phyloP scores from a whole-genome alignment of 2,797 vertebrate genomes.

The Tapera naevia region DNA sequence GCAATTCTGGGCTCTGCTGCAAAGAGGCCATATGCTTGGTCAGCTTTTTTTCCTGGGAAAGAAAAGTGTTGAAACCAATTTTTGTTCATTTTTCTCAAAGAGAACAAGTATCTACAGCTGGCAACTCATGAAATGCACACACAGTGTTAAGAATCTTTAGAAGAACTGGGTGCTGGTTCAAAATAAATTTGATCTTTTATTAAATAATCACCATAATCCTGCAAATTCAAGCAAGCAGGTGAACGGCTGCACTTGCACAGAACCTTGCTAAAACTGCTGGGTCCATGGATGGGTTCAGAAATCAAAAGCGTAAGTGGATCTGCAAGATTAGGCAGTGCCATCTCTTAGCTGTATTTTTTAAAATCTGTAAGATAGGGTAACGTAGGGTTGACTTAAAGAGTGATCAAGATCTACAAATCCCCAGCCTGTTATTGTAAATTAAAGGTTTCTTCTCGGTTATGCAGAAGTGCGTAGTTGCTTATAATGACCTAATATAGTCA shows the following conservation, averaged over 20 bases:
- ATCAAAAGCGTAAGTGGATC: not conserved
- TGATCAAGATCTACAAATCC: not conserved
- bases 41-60: not conserved
- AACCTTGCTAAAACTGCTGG: not conserved
- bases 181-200: not conserved
- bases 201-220: not conserved
- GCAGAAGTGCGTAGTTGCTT: not conserved
- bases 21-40: constrained; percentile 8
- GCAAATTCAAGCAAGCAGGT: not conserved
- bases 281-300: not conserved
- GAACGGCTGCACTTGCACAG: not conserved
- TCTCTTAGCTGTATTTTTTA: not conserved
- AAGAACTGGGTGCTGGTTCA: not conserved
- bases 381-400: not conserved
- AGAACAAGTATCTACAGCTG: constrained; percentile 44
- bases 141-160: not conserved
- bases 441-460: not conserved
- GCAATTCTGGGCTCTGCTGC: not conserved
- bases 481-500: not conserved
- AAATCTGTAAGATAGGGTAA: not conserved
- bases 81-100: constrained; percentile 34
- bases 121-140: not conserved
- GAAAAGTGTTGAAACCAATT: not conserved
- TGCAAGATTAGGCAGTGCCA: not conserved
- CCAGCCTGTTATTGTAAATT: not conserved